These are phyloP conservation scores for Standfussiana lucernea DNA, from an alignment of 2,888 invertebrate species.

Conservation along the genomic window DNA sequence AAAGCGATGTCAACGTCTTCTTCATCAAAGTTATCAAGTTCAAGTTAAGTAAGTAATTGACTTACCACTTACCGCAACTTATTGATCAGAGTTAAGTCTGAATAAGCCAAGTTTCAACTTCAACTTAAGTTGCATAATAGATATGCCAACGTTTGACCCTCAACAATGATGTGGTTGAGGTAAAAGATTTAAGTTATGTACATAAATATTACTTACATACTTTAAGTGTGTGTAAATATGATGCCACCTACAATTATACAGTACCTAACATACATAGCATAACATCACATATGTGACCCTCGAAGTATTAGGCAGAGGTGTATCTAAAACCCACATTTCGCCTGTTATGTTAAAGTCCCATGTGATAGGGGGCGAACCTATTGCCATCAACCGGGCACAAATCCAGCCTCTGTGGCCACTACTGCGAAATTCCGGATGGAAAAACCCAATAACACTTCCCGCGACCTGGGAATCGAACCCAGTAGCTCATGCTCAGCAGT, in stretches of 20 bases:
- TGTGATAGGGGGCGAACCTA: neutral
- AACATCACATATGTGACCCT: neutral
- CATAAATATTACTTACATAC: neutral
- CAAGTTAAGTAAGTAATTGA: conserved; percentile 40
- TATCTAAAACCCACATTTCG: neutral
- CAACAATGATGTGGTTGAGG: conserved; percentile 2
- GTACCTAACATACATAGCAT: neutral
- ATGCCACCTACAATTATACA: neutral
- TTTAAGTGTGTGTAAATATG: neutral
- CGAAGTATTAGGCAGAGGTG: neutral
- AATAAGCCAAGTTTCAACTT: conserved; percentile 29
- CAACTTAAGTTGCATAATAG: conserved; percentile 9
- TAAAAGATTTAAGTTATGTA: conserved; percentile 12
- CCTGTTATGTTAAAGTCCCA: neutral
- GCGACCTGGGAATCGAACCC: neutral
- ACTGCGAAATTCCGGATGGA: neutral
- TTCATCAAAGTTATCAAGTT: conserved; percentile 48
- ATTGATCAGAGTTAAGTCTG: conserved; percentile 41
- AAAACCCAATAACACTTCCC: neutral
- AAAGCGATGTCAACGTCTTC: conserved; percentile 29
- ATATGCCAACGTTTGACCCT: conserved; percentile 21
- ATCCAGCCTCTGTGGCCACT: neutral
- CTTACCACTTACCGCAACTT: conserved; percentile 45
- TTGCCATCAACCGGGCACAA: neutral
- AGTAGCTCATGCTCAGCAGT: too few species aligned